Evolutionary conservation across 2,888 invertebrate genomes (phyloP).

Genomic region (Idaea straminata): DNA sequence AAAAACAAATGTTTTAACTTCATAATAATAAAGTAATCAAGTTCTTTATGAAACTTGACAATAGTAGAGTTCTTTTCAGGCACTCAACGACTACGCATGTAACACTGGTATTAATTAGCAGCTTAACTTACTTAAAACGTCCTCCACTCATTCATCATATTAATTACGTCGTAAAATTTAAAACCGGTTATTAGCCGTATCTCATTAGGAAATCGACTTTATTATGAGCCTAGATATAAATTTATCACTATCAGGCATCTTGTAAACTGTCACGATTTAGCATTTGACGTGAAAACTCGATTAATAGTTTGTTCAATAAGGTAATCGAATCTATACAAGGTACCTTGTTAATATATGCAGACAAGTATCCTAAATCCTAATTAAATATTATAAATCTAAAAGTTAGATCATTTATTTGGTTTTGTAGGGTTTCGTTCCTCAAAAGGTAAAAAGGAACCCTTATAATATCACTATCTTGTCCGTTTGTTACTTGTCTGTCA

Average conservation of each 20-base stretch:
- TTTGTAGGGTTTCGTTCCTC: too few relatives aligned
- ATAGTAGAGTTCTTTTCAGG: background rate
- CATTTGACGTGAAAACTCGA: conserved; percentile 51
- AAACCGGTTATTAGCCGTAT: conserved; percentile 41
- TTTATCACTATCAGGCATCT: conserved; percentile 53
- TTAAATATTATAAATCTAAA: too few relatives aligned
- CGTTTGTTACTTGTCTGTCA: too few relatives aligned
- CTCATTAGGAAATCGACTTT: conserved; percentile 43
- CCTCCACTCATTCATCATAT: conserved; percentile 21
- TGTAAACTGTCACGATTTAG: conserved; percentile 53
- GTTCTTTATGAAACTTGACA: background rate
- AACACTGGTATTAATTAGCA: background rate
- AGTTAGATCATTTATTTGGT: too few relatives aligned
- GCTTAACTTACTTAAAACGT: conserved; percentile 23
- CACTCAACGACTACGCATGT: background rate
- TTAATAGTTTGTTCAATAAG: conserved; percentile 60
- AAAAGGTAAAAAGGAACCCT: too few relatives aligned
- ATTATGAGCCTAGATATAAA: conserved; percentile 48
- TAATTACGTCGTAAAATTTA: conserved; percentile 24
- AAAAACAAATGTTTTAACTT: too few relatives aligned
- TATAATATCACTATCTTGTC: too few relatives aligned
- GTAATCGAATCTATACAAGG: conserved; percentile 55
- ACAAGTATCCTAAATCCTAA: conserved; percentile 46
- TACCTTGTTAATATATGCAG: conserved; percentile 60
- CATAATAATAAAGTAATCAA: too few relatives aligned